phyloP scores from a whole-genome alignment of 37 sponge, comb jelly and placozoan genomes.

The Petrosia ficiformis region DNA sequence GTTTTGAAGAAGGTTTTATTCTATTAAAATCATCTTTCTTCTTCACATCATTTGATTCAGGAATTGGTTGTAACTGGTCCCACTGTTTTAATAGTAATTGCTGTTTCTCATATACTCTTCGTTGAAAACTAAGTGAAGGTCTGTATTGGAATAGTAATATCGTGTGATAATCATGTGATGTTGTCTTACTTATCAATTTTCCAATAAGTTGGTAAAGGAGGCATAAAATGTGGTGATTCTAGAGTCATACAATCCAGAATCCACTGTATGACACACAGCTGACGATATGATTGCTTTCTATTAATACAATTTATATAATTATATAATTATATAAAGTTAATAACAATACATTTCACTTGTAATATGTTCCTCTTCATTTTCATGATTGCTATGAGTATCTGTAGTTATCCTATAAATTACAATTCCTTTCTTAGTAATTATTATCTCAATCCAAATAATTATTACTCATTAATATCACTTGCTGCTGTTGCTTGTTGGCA shows the following conservation, averaged over 20 bases:
- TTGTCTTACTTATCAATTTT: conserved; percentile 6
- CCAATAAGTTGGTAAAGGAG: conserved; percentile 11
- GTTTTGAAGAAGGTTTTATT: background rate
- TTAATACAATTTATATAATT: background rate
- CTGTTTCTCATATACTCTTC: background rate
- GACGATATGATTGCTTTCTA: conserved; percentile 41
- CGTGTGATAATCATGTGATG: too few species aligned
- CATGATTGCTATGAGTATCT: too few species aligned
- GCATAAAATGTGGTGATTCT: conserved; percentile 23
- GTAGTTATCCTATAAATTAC: too few species aligned
- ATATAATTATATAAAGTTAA: background rate
- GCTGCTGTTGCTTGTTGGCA: too few species aligned
- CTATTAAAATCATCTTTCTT: background rate
- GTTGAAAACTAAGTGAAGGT: background rate
- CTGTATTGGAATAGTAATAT: background rate
- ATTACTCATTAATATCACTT: too few species aligned
- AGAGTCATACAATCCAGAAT: conserved; percentile 47
- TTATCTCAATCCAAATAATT: too few species aligned
- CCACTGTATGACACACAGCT: conserved; percentile 62
- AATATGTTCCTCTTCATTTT: too few species aligned
- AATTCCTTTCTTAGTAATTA: too few species aligned
- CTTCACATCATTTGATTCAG: background rate
- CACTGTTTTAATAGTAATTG: background rate
- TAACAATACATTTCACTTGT: too few species aligned
- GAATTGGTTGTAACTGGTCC: too few species aligned